Conservation (phyloP, 2,888 invertebrate species). For the Lasioglossum leucozonium region DNA sequence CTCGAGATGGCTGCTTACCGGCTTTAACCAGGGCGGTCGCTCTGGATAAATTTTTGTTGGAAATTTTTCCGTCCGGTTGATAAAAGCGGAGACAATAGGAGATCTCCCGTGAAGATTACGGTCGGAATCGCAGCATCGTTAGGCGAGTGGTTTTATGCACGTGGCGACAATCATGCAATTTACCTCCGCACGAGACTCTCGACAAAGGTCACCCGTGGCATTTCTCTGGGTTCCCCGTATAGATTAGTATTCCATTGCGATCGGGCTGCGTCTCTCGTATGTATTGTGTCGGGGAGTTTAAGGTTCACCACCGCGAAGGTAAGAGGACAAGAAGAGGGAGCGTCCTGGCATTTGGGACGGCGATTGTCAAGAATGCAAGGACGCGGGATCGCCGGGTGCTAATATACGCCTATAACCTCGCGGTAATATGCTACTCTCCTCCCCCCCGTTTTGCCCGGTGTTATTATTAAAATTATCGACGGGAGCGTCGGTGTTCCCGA, state of each 20-base stretch:
- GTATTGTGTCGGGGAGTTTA: conserved; percentile 31
- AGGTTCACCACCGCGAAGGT: conserved; percentile 56
- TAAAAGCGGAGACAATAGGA: not conserved
- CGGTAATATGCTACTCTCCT: not conserved
- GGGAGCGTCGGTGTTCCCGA: conserved; percentile 9
- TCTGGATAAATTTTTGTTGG: no score
- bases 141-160: conserved; percentile 51
- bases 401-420: conserved; percentile 13
- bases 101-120: conserved; percentile 12
- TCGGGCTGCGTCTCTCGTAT: not conserved
- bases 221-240: conserved; percentile 14
- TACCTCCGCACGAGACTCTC: conserved; percentile 48
- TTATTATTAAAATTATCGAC: conserved; percentile 49
- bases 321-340: conserved; percentile 69
- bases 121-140: conserved; percentile 36
- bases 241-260: conserved; percentile 29
- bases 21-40: no score
- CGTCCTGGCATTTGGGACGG: conserved; percentile 77
- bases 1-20: no score
- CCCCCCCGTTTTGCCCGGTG: conserved; percentile 24
- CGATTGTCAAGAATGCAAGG: conserved; percentile 76
- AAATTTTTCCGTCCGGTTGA: not conserved
- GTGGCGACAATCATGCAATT: conserved; percentile 66
- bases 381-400: conserved; percentile 56
- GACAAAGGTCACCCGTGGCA: conserved; percentile 51